Base-by-base conservation (phyloP, 2,888 invertebrate species). In the Lamellibrachia columna region DNA sequence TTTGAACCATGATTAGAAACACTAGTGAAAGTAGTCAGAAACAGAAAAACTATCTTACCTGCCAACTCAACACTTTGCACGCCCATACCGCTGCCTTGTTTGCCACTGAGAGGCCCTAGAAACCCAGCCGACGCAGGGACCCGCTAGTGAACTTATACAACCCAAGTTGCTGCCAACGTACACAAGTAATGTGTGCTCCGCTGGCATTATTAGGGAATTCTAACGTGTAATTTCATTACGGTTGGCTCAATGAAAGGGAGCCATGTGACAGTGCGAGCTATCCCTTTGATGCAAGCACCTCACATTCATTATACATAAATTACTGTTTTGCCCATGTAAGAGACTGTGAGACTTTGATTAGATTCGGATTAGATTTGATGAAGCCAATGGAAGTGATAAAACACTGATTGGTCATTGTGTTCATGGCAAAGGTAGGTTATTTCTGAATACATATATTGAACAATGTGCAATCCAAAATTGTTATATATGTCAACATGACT, bases 171-270 rank as follows among this genome's bases (percentile, higher is more conserved):
- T 75, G 75, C 75, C 75, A 75, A 75, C 75, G 75, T 75, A 75
- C 75, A 75, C 75, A 75, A 75, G 75, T n/a, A 22, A 15, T 75
- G 75, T 75, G 75, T 75, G 75, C 75, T 75, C 75, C 75, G 22
- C 75, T 75, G 3, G 75, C n/a, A 15, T 75, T 75, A 75, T 75
- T 15, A 75, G 75, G 75, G 75, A 75, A 75, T 22, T 75, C 75
- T 75, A 75, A 75, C 75, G 75, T n/a, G 75, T 75, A 75, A 75
- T 75, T 75, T 75, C 75, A 75, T 75, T 75, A 75, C 22, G 75
- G 75, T n/a, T 75, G 22, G 22, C 75, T 75, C 75, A 22, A 22
- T 75, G 15, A 75, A 75, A 22, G 75, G 75, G 75, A 75, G 15
- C 6, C 75, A 75, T 2, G 22, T 75, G 75, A 75, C 22, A 15